These are phyloP conservation scores for Agapornis roseicollis DNA, from an alignment of 2,113 vertebrate genomes.

Conservation along the genomic window DNA sequence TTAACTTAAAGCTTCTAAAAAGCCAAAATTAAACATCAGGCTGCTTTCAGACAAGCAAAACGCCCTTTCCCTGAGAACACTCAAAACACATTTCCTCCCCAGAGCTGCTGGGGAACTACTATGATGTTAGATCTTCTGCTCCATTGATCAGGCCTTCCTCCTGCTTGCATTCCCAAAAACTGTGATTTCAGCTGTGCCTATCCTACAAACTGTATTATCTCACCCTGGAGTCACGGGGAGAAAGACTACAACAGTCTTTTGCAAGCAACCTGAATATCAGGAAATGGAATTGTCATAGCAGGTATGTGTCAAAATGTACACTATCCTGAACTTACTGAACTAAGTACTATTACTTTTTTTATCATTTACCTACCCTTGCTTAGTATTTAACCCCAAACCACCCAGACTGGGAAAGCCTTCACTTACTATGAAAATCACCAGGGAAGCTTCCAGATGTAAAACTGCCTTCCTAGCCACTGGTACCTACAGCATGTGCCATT, in stretches of 20 bases:
- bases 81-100: background rate
- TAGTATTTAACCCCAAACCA: background rate
- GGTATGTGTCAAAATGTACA: rapidly evolving
- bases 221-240: background rate
- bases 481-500: background rate
- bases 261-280: background rate
- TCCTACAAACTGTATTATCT: background rate
- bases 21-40: background rate
- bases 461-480: background rate
- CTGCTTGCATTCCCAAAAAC: background rate
- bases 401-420: background rate
- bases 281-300: background rate
- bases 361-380: background rate
- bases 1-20: background rate
- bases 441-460: conserved; percentile 15
- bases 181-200: background rate
- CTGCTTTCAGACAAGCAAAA: background rate
- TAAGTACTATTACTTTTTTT: background rate
- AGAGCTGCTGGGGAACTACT: background rate
- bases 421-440: background rate
- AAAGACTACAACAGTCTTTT: background rate
- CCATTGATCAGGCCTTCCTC: background rate
- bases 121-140: background rate
- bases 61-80: background rate
- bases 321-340: background rate